Conservation (phyloP, 2,113 vertebrate species). For the Dicaeum eximium region DNA sequence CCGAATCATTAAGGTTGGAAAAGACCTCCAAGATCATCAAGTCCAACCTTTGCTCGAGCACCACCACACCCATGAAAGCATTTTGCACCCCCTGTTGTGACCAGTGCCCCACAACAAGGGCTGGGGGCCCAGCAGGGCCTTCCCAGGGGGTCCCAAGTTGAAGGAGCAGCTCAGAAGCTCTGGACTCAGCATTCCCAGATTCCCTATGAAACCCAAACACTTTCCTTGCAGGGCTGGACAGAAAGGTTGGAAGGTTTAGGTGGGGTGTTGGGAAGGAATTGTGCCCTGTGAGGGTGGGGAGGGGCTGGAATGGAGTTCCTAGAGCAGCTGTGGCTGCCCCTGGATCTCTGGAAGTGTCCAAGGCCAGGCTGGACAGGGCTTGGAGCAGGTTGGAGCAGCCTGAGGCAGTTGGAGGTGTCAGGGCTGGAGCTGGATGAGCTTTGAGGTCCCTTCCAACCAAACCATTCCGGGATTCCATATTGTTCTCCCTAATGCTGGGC, state of each 20-base stretch:
- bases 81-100: not conserved
- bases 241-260: not conserved
- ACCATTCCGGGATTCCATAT: not conserved
- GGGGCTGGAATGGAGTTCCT: not conserved
- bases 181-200: not conserved
- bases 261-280: not conserved
- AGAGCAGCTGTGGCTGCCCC: not conserved
- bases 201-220: not conserved
- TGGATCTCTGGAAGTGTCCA: not conserved
- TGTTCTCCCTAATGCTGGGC: not conserved
- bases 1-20: not conserved
- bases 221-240: not conserved
- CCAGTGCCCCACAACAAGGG: not conserved
- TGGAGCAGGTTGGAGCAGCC: not conserved
- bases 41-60: not conserved
- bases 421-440: not conserved
- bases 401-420: fast-evolving
- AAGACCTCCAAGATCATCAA: not conserved
- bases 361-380: fast-evolving
- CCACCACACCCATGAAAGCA: not conserved
- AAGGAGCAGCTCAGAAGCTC: not conserved
- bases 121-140: not conserved
- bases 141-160: not conserved
- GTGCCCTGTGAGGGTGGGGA: not conserved
- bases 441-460: not conserved